These are phyloP conservation scores for Silvanus unidentatus DNA, from an alignment of 2,888 invertebrate genomes.

Conservation along the genomic window DNA sequence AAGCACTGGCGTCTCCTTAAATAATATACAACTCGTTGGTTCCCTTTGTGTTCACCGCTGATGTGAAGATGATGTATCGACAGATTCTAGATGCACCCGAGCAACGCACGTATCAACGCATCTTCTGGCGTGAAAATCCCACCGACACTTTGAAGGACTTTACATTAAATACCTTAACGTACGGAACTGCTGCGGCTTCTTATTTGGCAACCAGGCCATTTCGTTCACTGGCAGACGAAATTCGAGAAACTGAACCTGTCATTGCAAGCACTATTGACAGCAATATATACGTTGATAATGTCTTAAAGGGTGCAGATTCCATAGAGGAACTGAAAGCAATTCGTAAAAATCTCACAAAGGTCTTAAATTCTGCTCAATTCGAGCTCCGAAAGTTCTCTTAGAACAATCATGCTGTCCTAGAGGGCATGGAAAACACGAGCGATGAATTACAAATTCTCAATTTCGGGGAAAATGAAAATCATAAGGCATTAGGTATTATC, in stretches of 20 bases:
- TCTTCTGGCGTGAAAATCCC: conserved; percentile 10
- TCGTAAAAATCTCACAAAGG: conserved; percentile 2
- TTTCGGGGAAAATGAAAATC: conserved; percentile 4
- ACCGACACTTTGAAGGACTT: conserved; percentile 13
- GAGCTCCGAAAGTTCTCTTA: conserved; percentile 8
- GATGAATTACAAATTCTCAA: neutral
- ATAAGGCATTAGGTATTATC: conserved; percentile 14
- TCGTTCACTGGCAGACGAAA: conserved; percentile 6
- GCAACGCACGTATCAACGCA: conserved; percentile 7
- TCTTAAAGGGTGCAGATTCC: conserved; percentile 10
- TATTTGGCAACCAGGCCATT: conserved; percentile 13
- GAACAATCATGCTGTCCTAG: conserved; percentile 5
- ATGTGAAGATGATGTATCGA: conserved; percentile 23
- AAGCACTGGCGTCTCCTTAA: conserved; percentile 13
- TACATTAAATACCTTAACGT: conserved; percentile 20
- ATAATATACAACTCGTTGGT: conserved; percentile 14
- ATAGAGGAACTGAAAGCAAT: conserved; percentile 4
- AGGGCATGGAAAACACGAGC: neutral
- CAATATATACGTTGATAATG: conserved; percentile 12
- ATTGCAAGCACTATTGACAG: conserved; percentile 4
- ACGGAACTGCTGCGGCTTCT: conserved; percentile 14
- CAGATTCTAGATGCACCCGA: conserved; percentile 11
- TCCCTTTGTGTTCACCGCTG: conserved; percentile 12
- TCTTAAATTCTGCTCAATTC: conserved; percentile 5
- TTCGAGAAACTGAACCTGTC: conserved; percentile 2